These are phyloP conservation scores for Rhizomys pruinosus DNA, from an alignment of 2,113 vertebrate species.

Conservation along the genomic window DNA sequence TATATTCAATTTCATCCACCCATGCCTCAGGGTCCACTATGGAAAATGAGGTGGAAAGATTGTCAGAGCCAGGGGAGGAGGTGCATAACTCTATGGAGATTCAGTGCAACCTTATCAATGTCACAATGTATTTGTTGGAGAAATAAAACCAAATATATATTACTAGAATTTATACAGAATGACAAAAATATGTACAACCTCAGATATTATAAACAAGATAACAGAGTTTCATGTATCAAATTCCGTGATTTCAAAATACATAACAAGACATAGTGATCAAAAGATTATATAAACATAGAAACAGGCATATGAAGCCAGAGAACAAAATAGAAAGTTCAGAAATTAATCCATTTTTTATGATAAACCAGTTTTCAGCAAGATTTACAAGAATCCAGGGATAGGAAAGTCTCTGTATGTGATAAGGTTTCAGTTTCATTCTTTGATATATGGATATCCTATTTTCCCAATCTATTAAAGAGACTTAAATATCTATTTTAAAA, in stretches of 20 bases:
- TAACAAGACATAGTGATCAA: background rate
- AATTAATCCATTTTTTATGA: background rate
- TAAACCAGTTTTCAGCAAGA: background rate
- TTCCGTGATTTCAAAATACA: background rate
- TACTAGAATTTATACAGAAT: background rate
- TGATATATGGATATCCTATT: no score
- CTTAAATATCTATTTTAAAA: no score
- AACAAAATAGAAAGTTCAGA: background rate
- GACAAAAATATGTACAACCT: background rate
- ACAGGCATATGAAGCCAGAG: background rate
- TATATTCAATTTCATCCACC: no score
- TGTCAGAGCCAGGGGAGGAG: no score
- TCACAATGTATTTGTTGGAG: background rate
- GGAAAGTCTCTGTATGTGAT: background rate
- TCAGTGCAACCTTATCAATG: background rate
- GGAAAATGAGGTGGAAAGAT: no score
- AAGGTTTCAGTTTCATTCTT: no score
- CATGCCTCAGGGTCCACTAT: no score
- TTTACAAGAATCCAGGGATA: background rate
- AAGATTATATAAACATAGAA: background rate
- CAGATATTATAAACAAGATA: background rate
- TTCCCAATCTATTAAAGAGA: no score
- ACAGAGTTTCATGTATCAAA: background rate
- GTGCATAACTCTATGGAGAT: no score
- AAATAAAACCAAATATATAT: background rate